These are phyloP conservation scores for Caenorhabditis afra DNA, from an alignment of 2,888 invertebrate species.

Conservation along the genomic window DNA sequence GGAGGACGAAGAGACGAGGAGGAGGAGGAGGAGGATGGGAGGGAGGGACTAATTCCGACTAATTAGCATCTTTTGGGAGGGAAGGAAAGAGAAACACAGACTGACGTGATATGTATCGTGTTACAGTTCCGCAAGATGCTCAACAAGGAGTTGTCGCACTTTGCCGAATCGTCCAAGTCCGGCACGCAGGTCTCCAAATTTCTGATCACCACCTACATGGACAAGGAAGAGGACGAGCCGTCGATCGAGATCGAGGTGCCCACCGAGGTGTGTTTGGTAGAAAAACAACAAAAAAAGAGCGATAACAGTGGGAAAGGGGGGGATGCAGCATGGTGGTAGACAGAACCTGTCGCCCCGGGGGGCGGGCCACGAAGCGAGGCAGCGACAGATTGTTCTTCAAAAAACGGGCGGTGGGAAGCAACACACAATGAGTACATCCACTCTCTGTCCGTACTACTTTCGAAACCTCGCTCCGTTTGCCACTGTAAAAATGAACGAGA, in stretches of 20 bases:
- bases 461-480: conserved; percentile 27
- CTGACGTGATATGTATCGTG: conserved; percentile 30
- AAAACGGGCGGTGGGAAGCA: conserved; percentile 46
- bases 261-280: conserved; percentile 57
- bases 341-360: conserved; percentile 49
- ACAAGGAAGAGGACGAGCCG: conserved; percentile 86
- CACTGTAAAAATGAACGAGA: conserved; percentile 5
- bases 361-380: conserved; percentile 20
- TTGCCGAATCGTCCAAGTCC: conserved; percentile 98
- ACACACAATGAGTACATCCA: conserved; percentile 54
- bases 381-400: conserved; percentile 53
- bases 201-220: conserved; percentile 97
- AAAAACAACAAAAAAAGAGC: conserved; percentile 31
- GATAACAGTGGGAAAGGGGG: conserved; percentile 1
- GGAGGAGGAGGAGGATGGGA: conserved; percentile 27
- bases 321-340: conserved; percentile 24
- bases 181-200: conserved; percentile 98
- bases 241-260: conserved; percentile 70
- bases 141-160: conserved; percentile 98
- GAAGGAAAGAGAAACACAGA: no score
- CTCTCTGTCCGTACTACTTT: conserved; percentile 47
- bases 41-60: conserved; percentile 46
- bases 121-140: conserved; percentile 99
- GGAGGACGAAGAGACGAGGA: conserved; percentile 10
- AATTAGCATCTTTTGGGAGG: conserved; percentile 36